phyloP scores from a whole-genome alignment of 2,797 vertebrate genomes.

The Psittacula echo region DNA sequence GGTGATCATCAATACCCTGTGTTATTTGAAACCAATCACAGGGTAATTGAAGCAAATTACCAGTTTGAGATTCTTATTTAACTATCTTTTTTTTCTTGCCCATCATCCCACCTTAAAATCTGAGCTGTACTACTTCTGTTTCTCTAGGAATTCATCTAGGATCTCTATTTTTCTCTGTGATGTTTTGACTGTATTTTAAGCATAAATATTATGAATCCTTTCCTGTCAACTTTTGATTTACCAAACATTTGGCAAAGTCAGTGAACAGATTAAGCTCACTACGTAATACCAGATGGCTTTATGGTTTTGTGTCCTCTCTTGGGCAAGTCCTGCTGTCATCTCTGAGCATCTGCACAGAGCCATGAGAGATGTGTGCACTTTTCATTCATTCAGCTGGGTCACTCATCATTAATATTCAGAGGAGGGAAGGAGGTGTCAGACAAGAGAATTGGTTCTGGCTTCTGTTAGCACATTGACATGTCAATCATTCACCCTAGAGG shows the following conservation, averaged over 20 bases:
- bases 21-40: background rate
- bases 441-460: conserved; percentile 50
- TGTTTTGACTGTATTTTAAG: conserved; percentile 5
- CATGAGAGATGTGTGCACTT: conserved; percentile 50
- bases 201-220: conserved; percentile 40
- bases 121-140: background rate
- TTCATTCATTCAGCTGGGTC: conserved; percentile 64
- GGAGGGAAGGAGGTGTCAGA: conserved; percentile 19
- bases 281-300: conserved; percentile 50
- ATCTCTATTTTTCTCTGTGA: background rate
- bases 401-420: conserved; percentile 47
- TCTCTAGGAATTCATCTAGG: background rate
- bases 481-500: conserved; percentile 56
- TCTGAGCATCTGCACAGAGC: conserved; percentile 50
- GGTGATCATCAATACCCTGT: background rate
- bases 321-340: conserved; percentile 51
- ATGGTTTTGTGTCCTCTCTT: conserved; percentile 27
- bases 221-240: conserved; percentile 46
- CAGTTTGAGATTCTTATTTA: background rate
- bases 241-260: conserved; percentile 60
- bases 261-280: conserved; percentile 39
- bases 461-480: conserved; percentile 42
- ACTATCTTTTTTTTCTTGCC: background rate
- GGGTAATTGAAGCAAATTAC: background rate
- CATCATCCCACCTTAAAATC: background rate